Conservation (phyloP, 2,888 invertebrate species). For the Erynnis tages region DNA sequence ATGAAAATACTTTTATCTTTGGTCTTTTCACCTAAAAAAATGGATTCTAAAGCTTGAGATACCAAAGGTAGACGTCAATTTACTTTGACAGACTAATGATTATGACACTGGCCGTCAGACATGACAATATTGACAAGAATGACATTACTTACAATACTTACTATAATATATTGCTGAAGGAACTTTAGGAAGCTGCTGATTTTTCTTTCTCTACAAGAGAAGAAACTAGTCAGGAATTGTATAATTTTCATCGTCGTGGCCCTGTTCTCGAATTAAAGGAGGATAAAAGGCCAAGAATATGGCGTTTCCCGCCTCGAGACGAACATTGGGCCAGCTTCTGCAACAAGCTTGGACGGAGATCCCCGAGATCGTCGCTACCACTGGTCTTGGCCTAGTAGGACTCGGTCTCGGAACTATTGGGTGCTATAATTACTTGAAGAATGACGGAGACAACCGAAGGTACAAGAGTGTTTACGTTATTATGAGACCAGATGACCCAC, state of each 20-base stretch:
- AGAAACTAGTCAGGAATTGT: not conserved
- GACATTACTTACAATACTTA: too few species aligned
- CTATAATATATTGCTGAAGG: too few species aligned
- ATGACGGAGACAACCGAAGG: conserved; percentile 84
- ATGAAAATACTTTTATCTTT: too few species aligned
- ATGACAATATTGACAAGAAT: too few species aligned
- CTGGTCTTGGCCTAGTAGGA: conserved; percentile 82
- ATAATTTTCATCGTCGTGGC: not conserved
- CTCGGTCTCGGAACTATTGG: conserved; percentile 72
- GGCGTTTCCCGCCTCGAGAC: conserved; percentile 57
- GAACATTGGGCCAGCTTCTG: conserved; percentile 59
- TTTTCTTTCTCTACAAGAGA: too few species aligned
- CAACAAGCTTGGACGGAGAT: conserved; percentile 84
- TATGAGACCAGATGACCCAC: conserved; percentile 86
- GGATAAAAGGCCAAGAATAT: conserved; percentile 37
- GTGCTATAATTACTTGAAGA: conserved; percentile 72
- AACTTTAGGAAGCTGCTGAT: too few species aligned
- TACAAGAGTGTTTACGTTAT: conserved; percentile 84
- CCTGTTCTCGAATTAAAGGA: not conserved
- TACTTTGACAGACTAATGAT: too few species aligned
- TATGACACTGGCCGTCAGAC: too few species aligned
- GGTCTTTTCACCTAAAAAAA: too few species aligned
- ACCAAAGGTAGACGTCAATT: too few species aligned
- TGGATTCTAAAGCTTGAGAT: too few species aligned
- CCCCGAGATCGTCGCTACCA: conserved; percentile 85